Conservation (phyloP, 2,113 vertebrate genomes). For the Daubentonia madagascariensis region DNA sequence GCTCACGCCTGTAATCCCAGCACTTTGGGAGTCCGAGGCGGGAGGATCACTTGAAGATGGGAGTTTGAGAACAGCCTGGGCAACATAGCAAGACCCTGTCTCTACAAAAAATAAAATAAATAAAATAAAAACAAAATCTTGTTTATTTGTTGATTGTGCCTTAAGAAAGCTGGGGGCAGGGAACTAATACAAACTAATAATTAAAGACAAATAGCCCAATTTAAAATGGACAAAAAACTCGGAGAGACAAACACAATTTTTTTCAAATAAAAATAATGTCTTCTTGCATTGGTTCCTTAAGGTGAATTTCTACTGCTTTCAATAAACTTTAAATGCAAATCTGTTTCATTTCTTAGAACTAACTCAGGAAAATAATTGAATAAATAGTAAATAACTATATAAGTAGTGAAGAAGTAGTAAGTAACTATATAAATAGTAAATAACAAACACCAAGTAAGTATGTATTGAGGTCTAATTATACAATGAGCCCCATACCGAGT, state of each 20-base stretch:
- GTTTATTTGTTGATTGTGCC: neutral
- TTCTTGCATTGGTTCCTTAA: neutral
- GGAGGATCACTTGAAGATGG: no score
- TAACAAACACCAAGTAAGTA: neutral
- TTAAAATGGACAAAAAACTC: neutral
- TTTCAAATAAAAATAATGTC: neutral
- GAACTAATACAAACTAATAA: neutral
- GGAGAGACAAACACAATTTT: neutral
- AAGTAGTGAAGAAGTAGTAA: neutral
- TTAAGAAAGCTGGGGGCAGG: neutral
- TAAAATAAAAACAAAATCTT: neutral
- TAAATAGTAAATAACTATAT: neutral
- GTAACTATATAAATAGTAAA: neutral
- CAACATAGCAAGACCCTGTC: no score
- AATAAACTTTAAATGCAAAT: neutral
- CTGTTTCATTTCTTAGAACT: constrained; percentile 14
- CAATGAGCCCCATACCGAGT: neutral
- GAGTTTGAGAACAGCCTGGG: no score
- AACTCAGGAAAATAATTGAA: neutral
- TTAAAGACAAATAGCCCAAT: neutral
- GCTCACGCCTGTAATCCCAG: no score
- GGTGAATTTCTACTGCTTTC: neutral
- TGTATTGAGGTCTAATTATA: neutral
- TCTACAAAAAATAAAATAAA: no score
- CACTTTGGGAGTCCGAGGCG: no score